phyloP scores from a whole-genome alignment of 1,140 invertebrate genomes.

The Drosophila gunungcola region DNA sequence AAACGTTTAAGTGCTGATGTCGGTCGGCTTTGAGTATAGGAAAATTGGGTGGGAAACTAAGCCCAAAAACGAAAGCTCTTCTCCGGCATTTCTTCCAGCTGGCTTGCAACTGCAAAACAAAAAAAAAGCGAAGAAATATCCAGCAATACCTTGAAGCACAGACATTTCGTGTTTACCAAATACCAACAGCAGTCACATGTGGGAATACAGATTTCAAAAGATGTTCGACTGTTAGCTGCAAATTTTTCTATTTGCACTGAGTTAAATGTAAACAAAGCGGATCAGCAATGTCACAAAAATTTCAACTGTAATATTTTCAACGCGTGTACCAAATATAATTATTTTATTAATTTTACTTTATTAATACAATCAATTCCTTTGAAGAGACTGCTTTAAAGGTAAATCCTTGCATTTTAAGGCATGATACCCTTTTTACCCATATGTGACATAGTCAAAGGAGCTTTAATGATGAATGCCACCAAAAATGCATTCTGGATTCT shows the following conservation, averaged over 20 bases:
- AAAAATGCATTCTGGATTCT: slow-evolving; percentile 13
- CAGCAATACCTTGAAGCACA: slow-evolving; percentile 36
- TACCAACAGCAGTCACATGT: slow-evolving; percentile 29
- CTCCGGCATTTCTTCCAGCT: slow-evolving; percentile 16
- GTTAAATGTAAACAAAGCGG: slow-evolving; percentile 3
- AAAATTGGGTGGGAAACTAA: slow-evolving; percentile 22
- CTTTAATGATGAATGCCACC: slow-evolving; percentile 27
- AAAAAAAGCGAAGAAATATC: slow-evolving; percentile 17
- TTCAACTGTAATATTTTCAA: neutral
- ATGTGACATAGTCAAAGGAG: neutral
- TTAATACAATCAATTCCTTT: neutral
- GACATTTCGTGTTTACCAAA: slow-evolving; percentile 51
- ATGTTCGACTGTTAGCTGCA: slow-evolving; percentile 27
- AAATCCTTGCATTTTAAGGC: neutral
- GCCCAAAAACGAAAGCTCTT: slow-evolving; percentile 27
- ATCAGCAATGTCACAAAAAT: slow-evolving; percentile 11
- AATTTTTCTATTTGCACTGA: slow-evolving; percentile 18
- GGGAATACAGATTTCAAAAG: slow-evolving; percentile 30
- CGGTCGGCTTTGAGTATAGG: neutral
- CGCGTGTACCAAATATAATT: neutral
- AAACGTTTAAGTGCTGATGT: slow-evolving; percentile 66
- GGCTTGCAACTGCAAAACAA: slow-evolving; percentile 7
- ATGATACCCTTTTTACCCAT: neutral
- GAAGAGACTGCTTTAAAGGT: too few species aligned
- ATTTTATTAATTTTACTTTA: neutral